Conservation (phyloP, 1,140 invertebrate genomes). For the Cyclargus thomasi region DNA sequence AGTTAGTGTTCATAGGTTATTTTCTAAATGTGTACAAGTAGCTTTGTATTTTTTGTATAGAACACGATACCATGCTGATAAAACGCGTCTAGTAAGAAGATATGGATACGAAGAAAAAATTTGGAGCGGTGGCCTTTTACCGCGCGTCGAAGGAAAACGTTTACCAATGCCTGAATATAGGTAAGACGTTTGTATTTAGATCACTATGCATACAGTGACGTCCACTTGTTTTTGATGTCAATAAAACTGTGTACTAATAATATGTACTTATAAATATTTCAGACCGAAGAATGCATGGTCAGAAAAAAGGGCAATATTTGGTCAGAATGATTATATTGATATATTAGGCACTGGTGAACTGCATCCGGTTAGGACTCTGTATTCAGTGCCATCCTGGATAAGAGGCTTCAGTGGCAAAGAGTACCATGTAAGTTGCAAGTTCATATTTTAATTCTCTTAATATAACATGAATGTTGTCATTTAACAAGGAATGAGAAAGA, state of each 20-base stretch:
- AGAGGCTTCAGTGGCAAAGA: slow-evolving; percentile 92
- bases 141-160: slow-evolving; percentile 73
- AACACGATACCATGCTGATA: slow-evolving; percentile 81
- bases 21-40: slow-evolving; percentile 18
- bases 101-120: slow-evolving; percentile 84
- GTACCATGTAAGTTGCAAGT: slow-evolving; percentile 76
- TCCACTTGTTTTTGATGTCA: no score
- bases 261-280: slow-evolving; percentile 28
- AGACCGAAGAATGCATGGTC: slow-evolving; percentile 84
- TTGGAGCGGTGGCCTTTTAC: slow-evolving; percentile 80
- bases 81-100: slow-evolving; percentile 78
- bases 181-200: slow-evolving; percentile 33
- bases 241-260: no score
- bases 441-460: no score
- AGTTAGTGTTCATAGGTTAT: slow-evolving; percentile 15
- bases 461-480: no score
- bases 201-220: no score
- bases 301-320: slow-evolving; percentile 87
- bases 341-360: slow-evolving; percentile 89
- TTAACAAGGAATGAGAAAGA: no score
- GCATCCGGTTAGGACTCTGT: slow-evolving; percentile 88
- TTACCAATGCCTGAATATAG: slow-evolving; percentile 82
- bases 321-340: slow-evolving; percentile 98
- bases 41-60: slow-evolving; percentile 34
- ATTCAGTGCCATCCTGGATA: slow-evolving; percentile 90